Percentiles rank a stretch among this genome's conserved stretches.
These are phyloP conservation scores for Gallirallus australis DNA, from an alignment of 2,797 vertebrate genomes.

Conservation along the genomic window DNA sequence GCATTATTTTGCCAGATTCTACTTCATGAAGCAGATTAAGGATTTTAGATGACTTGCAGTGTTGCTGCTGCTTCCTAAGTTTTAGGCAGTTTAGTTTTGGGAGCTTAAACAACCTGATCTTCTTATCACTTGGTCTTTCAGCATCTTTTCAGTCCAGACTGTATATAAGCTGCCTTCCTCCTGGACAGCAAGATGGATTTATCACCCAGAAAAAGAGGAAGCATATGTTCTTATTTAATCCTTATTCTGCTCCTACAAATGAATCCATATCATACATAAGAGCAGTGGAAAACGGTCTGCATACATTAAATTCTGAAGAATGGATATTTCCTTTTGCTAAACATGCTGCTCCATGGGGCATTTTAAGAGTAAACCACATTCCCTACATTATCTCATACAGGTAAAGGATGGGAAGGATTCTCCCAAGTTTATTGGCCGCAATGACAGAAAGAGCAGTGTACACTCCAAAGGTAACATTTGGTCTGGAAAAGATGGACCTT, in stretches of 20 bases:
- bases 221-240: constrained; percentile 50
- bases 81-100: constrained; percentile 24
- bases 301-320: not conserved
- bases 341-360: rapidly evolving
- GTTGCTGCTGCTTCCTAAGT: constrained; percentile 29
- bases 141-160: constrained; percentile 34
- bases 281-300: not conserved
- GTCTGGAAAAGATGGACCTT: not conserved
- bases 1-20: constrained; percentile 12
- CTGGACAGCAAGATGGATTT: constrained; percentile 37
- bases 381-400: not conserved
- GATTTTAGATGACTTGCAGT: constrained; percentile 27
- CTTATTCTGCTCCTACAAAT: not conserved
- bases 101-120: constrained; percentile 51
- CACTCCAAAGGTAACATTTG: not conserved
- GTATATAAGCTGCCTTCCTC: constrained; percentile 24
- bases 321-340: not conserved
- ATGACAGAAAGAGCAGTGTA: not conserved
- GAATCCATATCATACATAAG: not conserved
- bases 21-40: constrained; percentile 31
- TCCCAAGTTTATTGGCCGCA: not conserved
- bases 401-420: not conserved
- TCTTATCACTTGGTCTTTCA: constrained; percentile 46
- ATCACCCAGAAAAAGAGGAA: constrained; percentile 9
- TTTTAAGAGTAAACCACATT: not conserved